Conservation (phyloP, 30 jellyfish, hydroid and myxozoan species). For the Pseudorhiza aurosa region DNA sequence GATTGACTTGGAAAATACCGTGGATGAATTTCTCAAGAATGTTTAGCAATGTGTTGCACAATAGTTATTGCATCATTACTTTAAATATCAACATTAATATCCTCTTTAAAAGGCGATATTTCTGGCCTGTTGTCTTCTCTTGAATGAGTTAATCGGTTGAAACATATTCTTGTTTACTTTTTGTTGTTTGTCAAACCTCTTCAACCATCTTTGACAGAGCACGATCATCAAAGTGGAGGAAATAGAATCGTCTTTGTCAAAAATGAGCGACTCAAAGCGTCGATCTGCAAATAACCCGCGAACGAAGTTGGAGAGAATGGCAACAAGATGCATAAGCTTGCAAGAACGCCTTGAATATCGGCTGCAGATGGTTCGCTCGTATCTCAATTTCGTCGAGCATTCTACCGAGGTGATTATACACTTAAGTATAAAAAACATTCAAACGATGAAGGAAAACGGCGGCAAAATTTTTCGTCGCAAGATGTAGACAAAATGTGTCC, state of each 20-base stretch:
- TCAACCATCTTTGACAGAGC: slow-evolving; percentile 35
- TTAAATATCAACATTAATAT: neutral
- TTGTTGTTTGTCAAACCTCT: neutral
- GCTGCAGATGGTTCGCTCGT: slow-evolving; percentile 62
- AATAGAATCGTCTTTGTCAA: slow-evolving; percentile 37
- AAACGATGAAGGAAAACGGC: too few species aligned
- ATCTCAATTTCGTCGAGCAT: slow-evolving; percentile 67
- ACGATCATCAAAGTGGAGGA: slow-evolving; percentile 44
- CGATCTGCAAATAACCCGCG: slow-evolving; percentile 46
- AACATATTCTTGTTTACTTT: neutral
- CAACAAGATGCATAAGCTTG: slow-evolving; percentile 58
- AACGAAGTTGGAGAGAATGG: slow-evolving; percentile 70
- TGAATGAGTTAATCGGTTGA: neutral
- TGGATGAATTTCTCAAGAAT: too few species aligned
- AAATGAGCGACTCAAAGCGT: slow-evolving; percentile 64
- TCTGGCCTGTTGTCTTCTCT: neutral
- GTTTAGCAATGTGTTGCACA: too few species aligned
- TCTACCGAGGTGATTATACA: slow-evolving; percentile 87
- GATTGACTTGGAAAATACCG: too few species aligned
- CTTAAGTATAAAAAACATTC: too few species aligned
- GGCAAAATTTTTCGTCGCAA: too few species aligned
- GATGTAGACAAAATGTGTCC: too few species aligned
- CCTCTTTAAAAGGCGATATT: neutral
- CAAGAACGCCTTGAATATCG: slow-evolving; percentile 79
- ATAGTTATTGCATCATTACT: neutral